Conservation (phyloP, 2,888 invertebrate genomes). For the Mesoligia furuncula region DNA sequence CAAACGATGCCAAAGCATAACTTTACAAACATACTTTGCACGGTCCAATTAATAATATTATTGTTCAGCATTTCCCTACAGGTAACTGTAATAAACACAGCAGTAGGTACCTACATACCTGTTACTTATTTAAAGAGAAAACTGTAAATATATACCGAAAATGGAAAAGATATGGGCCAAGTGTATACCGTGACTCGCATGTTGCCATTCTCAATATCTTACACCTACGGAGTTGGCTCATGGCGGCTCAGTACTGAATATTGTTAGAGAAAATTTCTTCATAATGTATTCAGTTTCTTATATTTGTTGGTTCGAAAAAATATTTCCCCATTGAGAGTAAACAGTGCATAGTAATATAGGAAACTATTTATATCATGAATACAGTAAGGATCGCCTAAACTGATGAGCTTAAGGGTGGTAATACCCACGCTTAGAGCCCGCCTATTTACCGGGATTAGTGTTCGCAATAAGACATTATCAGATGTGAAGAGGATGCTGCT, state of each 20-base stretch:
- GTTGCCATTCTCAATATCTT: constrained; percentile 23
- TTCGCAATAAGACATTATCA: constrained; percentile 34
- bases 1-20: neutral
- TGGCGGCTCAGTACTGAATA: constrained; percentile 25
- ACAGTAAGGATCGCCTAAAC: neutral
- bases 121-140: constrained; percentile 28
- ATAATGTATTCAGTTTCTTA: constrained; percentile 5
- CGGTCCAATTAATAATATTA: constrained; percentile 9
- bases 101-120: neutral
- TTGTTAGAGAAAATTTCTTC: constrained; percentile 21
- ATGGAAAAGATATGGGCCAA: constrained; percentile 3
- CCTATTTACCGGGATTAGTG: constrained; percentile 41
- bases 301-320: constrained; percentile 30
- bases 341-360: neutral
- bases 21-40: constrained; percentile 8
- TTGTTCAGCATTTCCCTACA: constrained; percentile 1
- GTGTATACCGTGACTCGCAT: constrained; percentile 44
- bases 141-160: neutral
- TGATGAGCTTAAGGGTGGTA: constrained; percentile 21
- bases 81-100: constrained; percentile 12
- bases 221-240: constrained; percentile 6
- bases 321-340: constrained; percentile 8
- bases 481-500: constrained; percentile 9
- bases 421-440: constrained; percentile 6
- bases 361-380: constrained; percentile 21